These are phyloP conservation scores for Glaucidium brasilianum DNA, from an alignment of 2,113 vertebrate genomes.

Conservation along the genomic window DNA sequence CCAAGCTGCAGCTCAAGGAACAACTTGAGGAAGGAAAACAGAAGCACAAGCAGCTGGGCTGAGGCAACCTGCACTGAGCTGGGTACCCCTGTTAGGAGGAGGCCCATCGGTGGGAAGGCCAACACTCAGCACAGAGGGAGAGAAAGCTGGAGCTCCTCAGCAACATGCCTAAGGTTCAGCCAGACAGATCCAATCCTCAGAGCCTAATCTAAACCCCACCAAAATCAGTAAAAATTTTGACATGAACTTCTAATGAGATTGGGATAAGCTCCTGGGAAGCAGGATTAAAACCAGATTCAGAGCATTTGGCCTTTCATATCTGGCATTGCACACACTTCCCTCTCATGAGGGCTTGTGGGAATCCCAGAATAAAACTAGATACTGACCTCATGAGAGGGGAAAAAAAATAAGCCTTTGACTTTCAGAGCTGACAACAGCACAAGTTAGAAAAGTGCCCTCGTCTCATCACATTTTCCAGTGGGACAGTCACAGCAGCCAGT, in stretches of 20 bases:
- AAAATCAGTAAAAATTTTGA: background rate
- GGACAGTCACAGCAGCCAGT: background rate
- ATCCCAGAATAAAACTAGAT: conserved; percentile 24
- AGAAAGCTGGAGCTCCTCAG: background rate
- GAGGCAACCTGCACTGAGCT: rapidly evolving
- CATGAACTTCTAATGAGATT: background rate
- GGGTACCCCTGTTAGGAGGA: background rate
- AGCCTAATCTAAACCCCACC: background rate
- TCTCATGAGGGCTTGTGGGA: background rate
- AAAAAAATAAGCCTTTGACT: background rate
- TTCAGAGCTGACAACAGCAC: background rate
- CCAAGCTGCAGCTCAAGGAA: background rate
- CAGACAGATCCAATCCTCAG: background rate
- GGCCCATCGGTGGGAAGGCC: background rate
- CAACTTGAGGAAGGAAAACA: background rate
- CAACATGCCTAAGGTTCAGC: background rate
- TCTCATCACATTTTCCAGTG: conserved; percentile 15
- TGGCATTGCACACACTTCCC: background rate
- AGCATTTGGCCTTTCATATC: conserved; percentile 3
- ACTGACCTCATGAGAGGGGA: background rate
- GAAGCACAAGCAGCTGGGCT: background rate
- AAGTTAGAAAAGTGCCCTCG: background rate
- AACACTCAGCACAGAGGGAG: background rate
- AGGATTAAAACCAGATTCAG: conserved; percentile 26
- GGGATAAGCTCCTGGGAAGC: background rate